Evolutionary conservation across 2,113 vertebrate genomes (phyloP), one percentile per base, ranked within the genome.

Genomic region (Myxocyprinus asiaticus): DNA sequence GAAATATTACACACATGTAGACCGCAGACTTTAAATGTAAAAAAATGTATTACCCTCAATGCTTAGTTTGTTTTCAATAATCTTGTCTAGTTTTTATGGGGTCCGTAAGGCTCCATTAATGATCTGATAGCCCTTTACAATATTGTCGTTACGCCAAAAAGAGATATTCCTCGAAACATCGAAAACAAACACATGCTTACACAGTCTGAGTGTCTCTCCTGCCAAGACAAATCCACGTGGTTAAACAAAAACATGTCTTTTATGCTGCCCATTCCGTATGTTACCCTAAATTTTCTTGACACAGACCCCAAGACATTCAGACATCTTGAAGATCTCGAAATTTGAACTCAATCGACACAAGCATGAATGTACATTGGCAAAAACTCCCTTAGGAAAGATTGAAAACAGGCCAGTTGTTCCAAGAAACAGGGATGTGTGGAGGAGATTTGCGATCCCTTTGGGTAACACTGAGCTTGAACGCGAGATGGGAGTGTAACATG

Each of bases 371-470:
- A 33, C 22, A 33, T 33, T 33, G 22, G 22, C 22, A 33, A 33
- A 33, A 33, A 3, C 22, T 33, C 22, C 22, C 22, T 33, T 33
- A 33, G 22, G 22, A 33, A 33, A 42, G 67, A 69, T 2, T 56
- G 51, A 15, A 44, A n/a, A 50, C 68, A 15, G 11, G 51, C 68
- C 67, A 69, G 6, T 10, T 8, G 0, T 70, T 70, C 68, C 51
- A 15, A 70, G 51, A 70, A 70, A 56, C 68, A 43, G 2, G 48
- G 6, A 12, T 33, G 47, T 51, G 67, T 68, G 67, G 17, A 68
- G 17, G 33, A 53, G 22, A 69, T 69, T 53, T 69, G 67, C 0
- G 51, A 55, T 42, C 7, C 50, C 33, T 70, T 55, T 10, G 51
- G 51, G 33, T 43, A 70, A 55, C 4, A 1, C 22, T n/a, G 67